Base-by-base conservation (phyloP, 2,888 invertebrate species). In the Callyntrura sp. region DNA sequence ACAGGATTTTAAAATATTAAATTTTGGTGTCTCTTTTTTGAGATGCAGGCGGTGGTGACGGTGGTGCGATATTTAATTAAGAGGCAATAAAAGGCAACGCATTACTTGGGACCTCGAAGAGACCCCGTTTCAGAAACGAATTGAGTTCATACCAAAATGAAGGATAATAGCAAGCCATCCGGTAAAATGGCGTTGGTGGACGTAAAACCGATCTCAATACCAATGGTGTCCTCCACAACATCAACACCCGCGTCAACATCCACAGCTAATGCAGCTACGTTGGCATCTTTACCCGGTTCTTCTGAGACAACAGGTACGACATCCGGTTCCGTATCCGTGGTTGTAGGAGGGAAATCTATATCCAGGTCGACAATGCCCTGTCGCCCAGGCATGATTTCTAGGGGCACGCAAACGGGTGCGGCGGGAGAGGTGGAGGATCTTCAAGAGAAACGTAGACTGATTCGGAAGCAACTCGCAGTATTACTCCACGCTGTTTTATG, bases 401-500 rank as follows among this genome's bases (percentile, higher is more conserved):
- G 84, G 43, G 89, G 65, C 3, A 89, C 89, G 20, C 89, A 89
- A 68, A 89, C 89, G n/a, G n/a, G n/a, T n/a, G n/a, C n/a, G n/a
- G n/a, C n/a, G n/a, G 89, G 84, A 4, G 76, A 25, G 35, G 76
- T n/a, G 12, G 84, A 85, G 9, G 84, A 84, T 45, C 57, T 85
- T 45, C 84, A 85, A 60, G 90, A 91, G 84, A 90, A 90, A 78
- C n/a, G 90, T 70, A 83, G 84, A 78, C 79, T 91, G 81, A 90
- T 91, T 55, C 62, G 90, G 48, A 91, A 91, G 62, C 87, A 91
- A 83, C 73, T 91, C 23, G 91, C 84, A 81, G 83, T 90, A 83
- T 87, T 91, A 79, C 90, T 91, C 28, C 91, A 91, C 35, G 90
- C 91, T 9, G 87, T 91, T 0, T 55, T 91, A 11, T 91, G 90